phyloP scores from a whole-genome alignment of 1,140 invertebrate species.

The Lepeophtheirus salmonis region DNA sequence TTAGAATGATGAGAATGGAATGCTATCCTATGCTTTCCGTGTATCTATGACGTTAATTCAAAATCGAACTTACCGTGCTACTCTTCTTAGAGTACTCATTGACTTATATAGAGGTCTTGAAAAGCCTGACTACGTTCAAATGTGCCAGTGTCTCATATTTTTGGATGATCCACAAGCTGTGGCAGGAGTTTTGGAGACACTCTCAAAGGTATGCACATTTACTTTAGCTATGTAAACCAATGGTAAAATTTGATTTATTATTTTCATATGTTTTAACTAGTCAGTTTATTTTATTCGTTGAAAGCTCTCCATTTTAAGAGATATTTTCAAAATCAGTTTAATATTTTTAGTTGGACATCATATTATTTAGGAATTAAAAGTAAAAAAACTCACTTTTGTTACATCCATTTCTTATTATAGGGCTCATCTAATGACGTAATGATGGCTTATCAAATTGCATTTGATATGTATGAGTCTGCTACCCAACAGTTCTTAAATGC shows the following conservation, averaged over 20 bases:
- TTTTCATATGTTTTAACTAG: no score
- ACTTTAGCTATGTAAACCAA: no score
- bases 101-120: conserved; percentile 52
- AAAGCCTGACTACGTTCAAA: conserved; percentile 32
- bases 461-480: conserved; percentile 96
- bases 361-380: conserved; percentile 3
- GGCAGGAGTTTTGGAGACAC: conserved; percentile 69
- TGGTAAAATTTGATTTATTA: no score
- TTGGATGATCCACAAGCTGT: conserved; percentile 77
- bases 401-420: conserved; percentile 9
- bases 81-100: conserved; percentile 68
- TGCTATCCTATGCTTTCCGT: conserved; percentile 84
- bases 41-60: conserved; percentile 89
- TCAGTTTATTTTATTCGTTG: no score
- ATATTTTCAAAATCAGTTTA: background rate
- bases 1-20: conserved; percentile 31
- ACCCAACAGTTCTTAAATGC: conserved; percentile 88
- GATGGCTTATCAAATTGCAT: conserved; percentile 97
- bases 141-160: conserved; percentile 84
- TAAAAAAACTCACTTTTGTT: background rate
- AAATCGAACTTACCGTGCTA: conserved; percentile 73
- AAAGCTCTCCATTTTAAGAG: no score
- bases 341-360: no score
- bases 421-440: conserved; percentile 36
- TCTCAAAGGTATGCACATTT: conserved; percentile 46